Evolutionary conservation across 2,888 invertebrate species (phyloP).

Genomic region (Eristalinus sepulchralis): DNA sequence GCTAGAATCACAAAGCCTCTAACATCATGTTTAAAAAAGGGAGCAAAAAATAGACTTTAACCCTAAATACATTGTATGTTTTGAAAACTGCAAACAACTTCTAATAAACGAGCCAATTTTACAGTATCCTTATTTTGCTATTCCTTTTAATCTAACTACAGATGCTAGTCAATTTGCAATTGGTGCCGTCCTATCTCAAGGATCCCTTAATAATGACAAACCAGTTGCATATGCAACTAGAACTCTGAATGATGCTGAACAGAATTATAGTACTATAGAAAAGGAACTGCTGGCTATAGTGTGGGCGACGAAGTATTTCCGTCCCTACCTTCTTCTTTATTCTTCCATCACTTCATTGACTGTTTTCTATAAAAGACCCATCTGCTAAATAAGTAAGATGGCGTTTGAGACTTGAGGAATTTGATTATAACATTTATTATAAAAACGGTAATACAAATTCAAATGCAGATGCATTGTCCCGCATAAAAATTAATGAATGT

Average conservation of each 20-base stretch:
- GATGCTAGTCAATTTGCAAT: slow-evolving; percentile 67
- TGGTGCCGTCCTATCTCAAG: slow-evolving; percentile 73
- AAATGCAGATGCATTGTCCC: background rate
- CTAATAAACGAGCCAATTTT: slow-evolving; percentile 1
- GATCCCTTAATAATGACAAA: slow-evolving; percentile 48
- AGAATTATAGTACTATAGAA: slow-evolving; percentile 74
- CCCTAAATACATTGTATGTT: background rate
- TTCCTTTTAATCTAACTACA: slow-evolving; percentile 74
- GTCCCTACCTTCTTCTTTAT: too few relatives aligned
- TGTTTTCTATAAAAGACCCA: slow-evolving; percentile 77
- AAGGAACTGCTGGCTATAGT: slow-evolving; percentile 76
- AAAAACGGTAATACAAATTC: too few relatives aligned
- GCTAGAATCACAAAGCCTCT: background rate
- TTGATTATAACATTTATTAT: slow-evolving; percentile 6
- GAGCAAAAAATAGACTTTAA: background rate
- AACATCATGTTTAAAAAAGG: background rate
- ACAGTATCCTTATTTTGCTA: slow-evolving; percentile 71
- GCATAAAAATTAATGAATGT: background rate
- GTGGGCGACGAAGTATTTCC: too few relatives aligned
- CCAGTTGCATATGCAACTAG: slow-evolving; percentile 74
- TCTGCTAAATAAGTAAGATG: slow-evolving; percentile 76
- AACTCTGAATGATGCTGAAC: slow-evolving; percentile 71
- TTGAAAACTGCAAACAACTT: slow-evolving; percentile 7
- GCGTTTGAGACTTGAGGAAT: slow-evolving; percentile 74
- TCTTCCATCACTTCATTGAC: slow-evolving; percentile 77